Conservation (phyloP, 2,888 invertebrate species). For the Scelioninae gen. 2 region DNA sequence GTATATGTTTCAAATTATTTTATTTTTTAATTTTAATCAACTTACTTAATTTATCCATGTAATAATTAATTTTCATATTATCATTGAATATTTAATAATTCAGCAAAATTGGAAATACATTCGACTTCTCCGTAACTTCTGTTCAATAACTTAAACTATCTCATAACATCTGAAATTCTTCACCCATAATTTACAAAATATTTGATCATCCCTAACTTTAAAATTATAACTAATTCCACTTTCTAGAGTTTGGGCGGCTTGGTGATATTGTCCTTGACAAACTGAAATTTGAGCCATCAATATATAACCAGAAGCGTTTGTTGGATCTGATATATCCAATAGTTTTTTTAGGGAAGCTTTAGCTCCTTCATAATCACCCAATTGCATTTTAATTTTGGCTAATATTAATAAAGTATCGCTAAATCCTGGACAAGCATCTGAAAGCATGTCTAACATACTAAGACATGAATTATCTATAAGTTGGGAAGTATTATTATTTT, state of each 20-base stretch:
- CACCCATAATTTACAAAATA: constrained; percentile 86
- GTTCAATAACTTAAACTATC: too few species aligned
- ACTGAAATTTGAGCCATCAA: constrained; percentile 91
- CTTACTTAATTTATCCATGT: too few species aligned
- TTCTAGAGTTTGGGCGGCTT: constrained; percentile 91
- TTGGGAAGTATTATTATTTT: neutral
- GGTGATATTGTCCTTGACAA: constrained; percentile 81
- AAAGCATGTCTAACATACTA: constrained; percentile 83
- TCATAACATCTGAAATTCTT: too few species aligned
- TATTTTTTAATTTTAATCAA: too few species aligned
- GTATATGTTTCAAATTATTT: too few species aligned
- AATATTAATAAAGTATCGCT: constrained; percentile 81
- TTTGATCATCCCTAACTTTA: constrained; percentile 91
- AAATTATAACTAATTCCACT: constrained; percentile 94
- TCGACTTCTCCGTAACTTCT: too few species aligned
- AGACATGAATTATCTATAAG: constrained; percentile 77
- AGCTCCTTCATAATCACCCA: constrained; percentile 85
- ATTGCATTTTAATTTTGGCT: constrained; percentile 88
- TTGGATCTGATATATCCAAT: constrained; percentile 84
- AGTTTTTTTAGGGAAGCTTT: constrained; percentile 84
- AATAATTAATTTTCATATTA: too few species aligned
- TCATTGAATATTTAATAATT: too few species aligned
- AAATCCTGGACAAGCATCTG: constrained; percentile 89
- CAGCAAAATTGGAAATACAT: too few species aligned
- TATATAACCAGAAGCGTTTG: constrained; percentile 89